Conservation (phyloP, 1,140 invertebrate species). For the Pseudomyrmex flavicornis region DNA sequence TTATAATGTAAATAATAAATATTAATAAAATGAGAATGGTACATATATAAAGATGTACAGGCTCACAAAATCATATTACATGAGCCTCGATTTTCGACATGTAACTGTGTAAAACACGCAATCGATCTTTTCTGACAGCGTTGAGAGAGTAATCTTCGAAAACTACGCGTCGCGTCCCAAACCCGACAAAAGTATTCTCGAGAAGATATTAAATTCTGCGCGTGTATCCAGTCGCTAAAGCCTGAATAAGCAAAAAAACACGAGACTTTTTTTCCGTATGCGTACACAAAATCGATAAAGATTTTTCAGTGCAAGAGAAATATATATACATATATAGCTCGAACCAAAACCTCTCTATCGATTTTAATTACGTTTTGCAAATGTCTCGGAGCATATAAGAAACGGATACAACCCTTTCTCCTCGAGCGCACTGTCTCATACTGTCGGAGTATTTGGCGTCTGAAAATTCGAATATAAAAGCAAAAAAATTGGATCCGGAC, state of each 20-base stretch:
- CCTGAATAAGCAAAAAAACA: constrained; percentile 15
- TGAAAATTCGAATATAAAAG: constrained; percentile 25
- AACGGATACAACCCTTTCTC: background rate
- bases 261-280: background rate
- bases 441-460: background rate
- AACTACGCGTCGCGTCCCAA: background rate
- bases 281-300: constrained; percentile 46
- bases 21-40: background rate
- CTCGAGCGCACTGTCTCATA: background rate
- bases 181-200: constrained; percentile 9
- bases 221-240: constrained; percentile 12
- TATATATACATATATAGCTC: background rate
- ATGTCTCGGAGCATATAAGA: background rate
- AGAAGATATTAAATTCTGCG: constrained; percentile 50
- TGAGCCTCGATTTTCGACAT: background rate
- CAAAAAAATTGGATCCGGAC: constrained; percentile 32
- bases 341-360: background rate
- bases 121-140: background rate
- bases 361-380: constrained; percentile 35
- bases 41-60: background rate
- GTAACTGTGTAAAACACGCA: background rate
- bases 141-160: constrained; percentile 22
- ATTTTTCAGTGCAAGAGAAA: background rate
- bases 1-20: background rate
- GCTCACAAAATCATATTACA: background rate